phyloP scores from a whole-genome alignment of 2,797 vertebrate species.

The Brachyrhaphis roseni region DNA sequence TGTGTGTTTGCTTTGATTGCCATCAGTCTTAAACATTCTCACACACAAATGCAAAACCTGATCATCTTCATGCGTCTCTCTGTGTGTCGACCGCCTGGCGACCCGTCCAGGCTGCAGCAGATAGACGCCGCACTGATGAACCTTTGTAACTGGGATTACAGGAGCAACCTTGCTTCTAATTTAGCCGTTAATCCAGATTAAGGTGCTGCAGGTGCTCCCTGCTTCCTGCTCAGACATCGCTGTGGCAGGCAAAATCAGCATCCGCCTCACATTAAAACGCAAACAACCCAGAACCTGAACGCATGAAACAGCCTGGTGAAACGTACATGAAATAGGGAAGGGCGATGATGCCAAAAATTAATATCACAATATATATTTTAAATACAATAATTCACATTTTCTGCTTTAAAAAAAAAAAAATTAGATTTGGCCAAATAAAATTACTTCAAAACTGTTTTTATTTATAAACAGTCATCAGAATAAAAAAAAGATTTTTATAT shows the following conservation, averaged over 20 bases:
- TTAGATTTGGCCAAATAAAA: background rate
- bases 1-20: background rate
- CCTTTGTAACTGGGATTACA: conserved; percentile 60
- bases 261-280: background rate
- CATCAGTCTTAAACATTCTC: background rate
- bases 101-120: background rate
- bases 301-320: background rate
- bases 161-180: conserved; percentile 59
- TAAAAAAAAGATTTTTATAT: too few species aligned
- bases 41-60: background rate
- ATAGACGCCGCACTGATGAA: conserved; percentile 27
- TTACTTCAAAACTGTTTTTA: background rate
- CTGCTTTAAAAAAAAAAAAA: too few species aligned
- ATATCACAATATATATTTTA: too few species aligned
- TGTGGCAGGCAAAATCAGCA: conserved; percentile 28
- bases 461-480: too few species aligned
- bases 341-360: too few species aligned
- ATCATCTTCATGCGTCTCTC: background rate
- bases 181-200: conserved; percentile 74
- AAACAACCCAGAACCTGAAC: background rate
- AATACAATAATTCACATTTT: too few species aligned
- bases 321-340: background rate
- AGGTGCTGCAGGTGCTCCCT: conserved; percentile 49
- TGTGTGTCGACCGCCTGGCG: too few species aligned
- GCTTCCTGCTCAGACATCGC: conserved; percentile 41